phyloP scores from a whole-genome alignment of 2,888 invertebrate genomes.

The Diachrysia chrysitis region DNA sequence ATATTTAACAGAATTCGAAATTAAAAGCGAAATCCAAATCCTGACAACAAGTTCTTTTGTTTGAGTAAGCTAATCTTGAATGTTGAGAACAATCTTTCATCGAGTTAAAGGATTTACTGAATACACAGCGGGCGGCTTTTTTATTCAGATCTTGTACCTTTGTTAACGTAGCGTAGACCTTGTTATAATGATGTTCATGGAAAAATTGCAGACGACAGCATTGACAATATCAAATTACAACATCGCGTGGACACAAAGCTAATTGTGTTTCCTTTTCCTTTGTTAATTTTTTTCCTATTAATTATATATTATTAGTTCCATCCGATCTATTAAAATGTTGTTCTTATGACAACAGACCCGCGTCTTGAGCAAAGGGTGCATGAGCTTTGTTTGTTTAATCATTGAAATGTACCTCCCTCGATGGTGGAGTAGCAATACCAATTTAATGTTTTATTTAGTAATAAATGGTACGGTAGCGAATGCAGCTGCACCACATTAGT shows the following conservation, averaged over 20 bases:
- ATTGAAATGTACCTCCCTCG: slow-evolving; percentile 69
- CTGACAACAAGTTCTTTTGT: not conserved
- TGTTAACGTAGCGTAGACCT: not conserved
- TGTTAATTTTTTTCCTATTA: not conserved
- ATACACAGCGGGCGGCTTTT: not conserved
- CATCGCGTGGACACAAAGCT: not conserved
- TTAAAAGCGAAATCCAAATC: not conserved
- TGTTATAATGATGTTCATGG: not conserved
- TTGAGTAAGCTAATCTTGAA: not conserved
- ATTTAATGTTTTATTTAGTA: slow-evolving; percentile 83
- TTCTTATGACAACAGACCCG: not conserved
- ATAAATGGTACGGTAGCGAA: slow-evolving; percentile 71
- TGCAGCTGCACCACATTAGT: slow-evolving; percentile 82
- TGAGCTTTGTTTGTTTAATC: slow-evolving; percentile 62
- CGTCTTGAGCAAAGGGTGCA: slow-evolving; percentile 8
- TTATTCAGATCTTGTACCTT: slow-evolving; percentile 2
- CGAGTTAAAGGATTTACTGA: not conserved
- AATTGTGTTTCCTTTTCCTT: not conserved
- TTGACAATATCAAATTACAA: not conserved
- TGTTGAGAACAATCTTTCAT: not conserved
- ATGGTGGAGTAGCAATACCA: slow-evolving; percentile 51
- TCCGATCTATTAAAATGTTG: not conserved
- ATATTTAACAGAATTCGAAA: not conserved
- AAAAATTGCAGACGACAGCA: not conserved
- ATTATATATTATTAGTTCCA: not conserved